phyloP scores from a whole-genome alignment of 2,113 vertebrate genomes.

The Sciurus niger region DNA sequence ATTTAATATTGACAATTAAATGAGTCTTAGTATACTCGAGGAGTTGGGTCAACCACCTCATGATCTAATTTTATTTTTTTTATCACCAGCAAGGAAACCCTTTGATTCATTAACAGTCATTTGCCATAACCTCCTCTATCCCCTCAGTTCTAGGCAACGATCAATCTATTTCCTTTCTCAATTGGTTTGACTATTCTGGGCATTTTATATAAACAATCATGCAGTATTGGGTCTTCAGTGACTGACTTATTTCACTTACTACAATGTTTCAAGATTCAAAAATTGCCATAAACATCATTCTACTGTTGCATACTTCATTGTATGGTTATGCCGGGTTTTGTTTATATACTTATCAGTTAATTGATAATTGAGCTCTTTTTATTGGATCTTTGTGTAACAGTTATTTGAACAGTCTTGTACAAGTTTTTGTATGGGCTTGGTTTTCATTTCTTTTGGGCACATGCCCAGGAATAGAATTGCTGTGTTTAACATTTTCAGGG shows the following conservation, averaged over 20 bases:
- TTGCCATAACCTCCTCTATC: not conserved
- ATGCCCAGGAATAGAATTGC: not conserved
- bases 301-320: slow-evolving; percentile 12
- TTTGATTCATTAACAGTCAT: not conserved
- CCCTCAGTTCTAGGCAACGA: not conserved
- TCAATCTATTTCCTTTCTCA: not conserved
- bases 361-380: not conserved
- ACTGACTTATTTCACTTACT: slow-evolving; percentile 13
- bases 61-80: not conserved
- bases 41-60: not conserved
- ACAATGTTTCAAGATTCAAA: not conserved
- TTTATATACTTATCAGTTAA: slow-evolving; percentile 21
- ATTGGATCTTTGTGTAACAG: not conserved
- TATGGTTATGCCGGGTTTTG: not conserved
- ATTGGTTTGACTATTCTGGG: not conserved
- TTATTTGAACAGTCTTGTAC: not conserved
- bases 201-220: not conserved
- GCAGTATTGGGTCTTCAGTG: not conserved
- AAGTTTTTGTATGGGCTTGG: not conserved
- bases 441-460: slow-evolving; percentile 13
- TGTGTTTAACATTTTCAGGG: not conserved
- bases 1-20: slow-evolving; percentile 18
- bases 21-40: not conserved
- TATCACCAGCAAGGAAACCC: not conserved
- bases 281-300: not conserved